phyloP scores from a whole-genome alignment of 1,140 invertebrate genomes.

The Calliopsis andreniformis region DNA sequence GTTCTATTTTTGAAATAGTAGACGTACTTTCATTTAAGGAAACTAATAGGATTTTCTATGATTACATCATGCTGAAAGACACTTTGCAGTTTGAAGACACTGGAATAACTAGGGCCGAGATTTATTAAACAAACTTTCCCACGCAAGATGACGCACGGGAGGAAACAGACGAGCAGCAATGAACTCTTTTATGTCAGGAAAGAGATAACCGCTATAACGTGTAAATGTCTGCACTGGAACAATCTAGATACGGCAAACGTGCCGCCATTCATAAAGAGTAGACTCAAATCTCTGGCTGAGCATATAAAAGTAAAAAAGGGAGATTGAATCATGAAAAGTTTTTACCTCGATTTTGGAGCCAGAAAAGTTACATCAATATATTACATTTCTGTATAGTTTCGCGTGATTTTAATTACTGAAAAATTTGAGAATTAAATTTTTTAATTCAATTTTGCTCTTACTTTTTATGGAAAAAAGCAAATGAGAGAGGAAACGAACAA shows the following conservation, averaged over 20 bases:
- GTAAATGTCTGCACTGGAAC: constrained; percentile 31
- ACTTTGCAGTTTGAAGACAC: not conserved
- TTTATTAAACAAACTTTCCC: constrained; percentile 55
- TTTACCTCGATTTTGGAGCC: not conserved
- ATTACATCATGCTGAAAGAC: not conserved
- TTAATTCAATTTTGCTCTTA: too few relatives aligned
- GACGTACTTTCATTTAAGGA: too few relatives aligned
- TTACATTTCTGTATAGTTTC: too few relatives aligned
- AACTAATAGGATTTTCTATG: too few relatives aligned
- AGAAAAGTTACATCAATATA: too few relatives aligned
- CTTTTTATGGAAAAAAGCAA: too few relatives aligned
- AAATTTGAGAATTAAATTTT: too few relatives aligned
- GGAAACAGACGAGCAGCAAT: constrained; percentile 39
- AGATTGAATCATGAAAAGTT: too few relatives aligned
- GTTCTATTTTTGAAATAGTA: too few relatives aligned
- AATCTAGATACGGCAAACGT: constrained; percentile 24
- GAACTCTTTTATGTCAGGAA: constrained; percentile 36
- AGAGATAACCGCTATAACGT: constrained; percentile 42
- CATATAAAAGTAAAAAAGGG: not conserved
- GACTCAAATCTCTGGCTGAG: not conserved
- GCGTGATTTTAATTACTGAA: too few relatives aligned
- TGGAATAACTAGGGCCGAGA: constrained; percentile 33
- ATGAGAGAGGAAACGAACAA: too few relatives aligned
- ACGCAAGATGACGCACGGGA: constrained; percentile 57
- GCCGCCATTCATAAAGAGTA: constrained; percentile 35